phyloP scores from a whole-genome alignment of 2,113 vertebrate species.

The Ranitomeya variabilis region DNA sequence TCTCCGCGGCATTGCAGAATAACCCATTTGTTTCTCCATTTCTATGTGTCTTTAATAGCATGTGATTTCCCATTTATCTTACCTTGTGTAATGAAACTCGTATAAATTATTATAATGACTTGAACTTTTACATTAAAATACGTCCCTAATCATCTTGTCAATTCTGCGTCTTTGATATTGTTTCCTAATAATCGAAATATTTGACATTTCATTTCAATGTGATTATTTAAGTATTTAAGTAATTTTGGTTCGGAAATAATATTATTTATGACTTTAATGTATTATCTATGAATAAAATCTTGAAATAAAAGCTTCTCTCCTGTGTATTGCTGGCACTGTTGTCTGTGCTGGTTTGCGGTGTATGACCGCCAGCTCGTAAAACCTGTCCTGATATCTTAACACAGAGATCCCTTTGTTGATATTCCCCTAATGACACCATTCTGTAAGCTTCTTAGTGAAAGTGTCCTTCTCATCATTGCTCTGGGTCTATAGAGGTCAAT shows the following conservation, averaged over 20 bases:
- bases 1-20: too few species aligned
- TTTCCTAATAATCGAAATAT: background rate
- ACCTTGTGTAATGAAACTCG: too few species aligned
- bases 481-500: slow-evolving; percentile 8
- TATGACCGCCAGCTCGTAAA: slow-evolving; percentile 27
- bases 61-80: too few species aligned
- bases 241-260: background rate
- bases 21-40: too few species aligned
- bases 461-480: slow-evolving; percentile 27
- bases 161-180: background rate
- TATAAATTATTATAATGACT: too few species aligned
- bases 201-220: too few species aligned
- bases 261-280: background rate
- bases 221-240: too few species aligned
- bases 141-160: too few species aligned
- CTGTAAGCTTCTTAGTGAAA: slow-evolving; percentile 25
- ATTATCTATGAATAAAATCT: background rate
- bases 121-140: too few species aligned
- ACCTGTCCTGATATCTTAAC: slow-evolving; percentile 27
- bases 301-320: background rate
- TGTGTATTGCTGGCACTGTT: background rate
- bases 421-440: slow-evolving; percentile 9
- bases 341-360: background rate
- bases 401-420: slow-evolving; percentile 27
- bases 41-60: too few species aligned